Percentiles rank a stretch among this genome's conserved stretches.
Evolutionary conservation across 2,113 vertebrate genomes (phyloP).

Genomic region (Alosa alosa): DNA sequence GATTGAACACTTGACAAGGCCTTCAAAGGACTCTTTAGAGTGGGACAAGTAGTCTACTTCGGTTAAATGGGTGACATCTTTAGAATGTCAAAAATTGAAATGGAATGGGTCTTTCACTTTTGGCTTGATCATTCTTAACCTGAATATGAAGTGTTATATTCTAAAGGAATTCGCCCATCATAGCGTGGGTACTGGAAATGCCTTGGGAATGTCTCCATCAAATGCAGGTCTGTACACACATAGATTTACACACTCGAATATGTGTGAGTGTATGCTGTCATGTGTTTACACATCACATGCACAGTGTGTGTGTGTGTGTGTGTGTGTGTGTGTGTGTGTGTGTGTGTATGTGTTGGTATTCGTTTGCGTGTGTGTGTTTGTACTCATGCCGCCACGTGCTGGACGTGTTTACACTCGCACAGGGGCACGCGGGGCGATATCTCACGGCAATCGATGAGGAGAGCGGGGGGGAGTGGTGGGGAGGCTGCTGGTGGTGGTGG

Average conservation of each 20-base stretch:
- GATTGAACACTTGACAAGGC: neutral
- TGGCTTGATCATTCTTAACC: neutral
- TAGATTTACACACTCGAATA: neutral
- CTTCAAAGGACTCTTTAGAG: neutral
- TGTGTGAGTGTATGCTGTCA: constrained; percentile 14
- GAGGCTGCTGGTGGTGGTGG: neutral
- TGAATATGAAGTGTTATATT: neutral
- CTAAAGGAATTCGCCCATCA: neutral
- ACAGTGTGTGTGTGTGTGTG: neutral
- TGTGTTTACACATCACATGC: neutral
- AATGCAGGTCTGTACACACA: neutral
- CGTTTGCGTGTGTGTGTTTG: constrained; percentile 57
- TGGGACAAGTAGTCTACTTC: neutral
- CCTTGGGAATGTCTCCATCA: neutral
- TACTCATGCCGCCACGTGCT: constrained; percentile 57
- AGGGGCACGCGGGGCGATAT: constrained; percentile 66
- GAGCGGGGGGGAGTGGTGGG: constrained; percentile 27
- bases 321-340: constrained; percentile 41
- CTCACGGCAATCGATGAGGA: constrained; percentile 78
- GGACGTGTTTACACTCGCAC: constrained; percentile 69
- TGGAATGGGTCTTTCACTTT: neutral
- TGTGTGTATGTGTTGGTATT: constrained; percentile 55
- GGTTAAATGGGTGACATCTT: neutral
- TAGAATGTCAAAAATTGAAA: neutral
- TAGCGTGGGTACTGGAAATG: neutral